Conservation (phyloP, 1,140 invertebrate species). For the Linepithema humile region DNA sequence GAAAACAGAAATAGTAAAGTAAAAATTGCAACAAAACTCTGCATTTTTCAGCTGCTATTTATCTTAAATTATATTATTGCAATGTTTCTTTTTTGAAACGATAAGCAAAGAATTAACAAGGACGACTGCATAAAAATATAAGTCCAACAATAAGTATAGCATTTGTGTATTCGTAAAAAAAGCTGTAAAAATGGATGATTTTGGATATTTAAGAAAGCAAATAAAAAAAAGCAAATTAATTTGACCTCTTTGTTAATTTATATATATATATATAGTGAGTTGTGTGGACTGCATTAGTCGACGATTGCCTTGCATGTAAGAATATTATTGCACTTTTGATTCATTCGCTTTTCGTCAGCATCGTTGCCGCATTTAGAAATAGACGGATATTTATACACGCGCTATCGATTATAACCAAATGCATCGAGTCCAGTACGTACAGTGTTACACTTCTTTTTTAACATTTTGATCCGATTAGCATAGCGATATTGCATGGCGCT, state of each 20-base stretch:
- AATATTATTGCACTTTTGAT: conserved; percentile 14
- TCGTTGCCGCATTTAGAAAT: conserved; percentile 27
- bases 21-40: too few relatives aligned
- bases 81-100: neutral
- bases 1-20: neutral
- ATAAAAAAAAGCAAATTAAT: too few relatives aligned
- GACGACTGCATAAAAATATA: neutral
- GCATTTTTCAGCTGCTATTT: neutral
- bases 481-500: neutral
- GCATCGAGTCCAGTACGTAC: neutral
- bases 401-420: conserved; percentile 48
- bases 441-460: neutral
- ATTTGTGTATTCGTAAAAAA: neutral
- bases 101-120: neutral
- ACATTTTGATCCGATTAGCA: conserved; percentile 26
- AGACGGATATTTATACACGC: conserved; percentile 41
- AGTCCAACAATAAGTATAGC: neutral
- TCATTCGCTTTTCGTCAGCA: conserved; percentile 1
- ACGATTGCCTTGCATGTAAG: neutral
- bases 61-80: neutral
- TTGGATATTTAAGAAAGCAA: neutral
- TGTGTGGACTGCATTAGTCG: neutral
- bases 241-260: conserved; percentile 12
- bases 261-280: neutral
- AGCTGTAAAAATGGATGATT: neutral